phyloP scores from a whole-genome alignment of 2,797 vertebrate genomes.

The Pangasius djambal region DNA sequence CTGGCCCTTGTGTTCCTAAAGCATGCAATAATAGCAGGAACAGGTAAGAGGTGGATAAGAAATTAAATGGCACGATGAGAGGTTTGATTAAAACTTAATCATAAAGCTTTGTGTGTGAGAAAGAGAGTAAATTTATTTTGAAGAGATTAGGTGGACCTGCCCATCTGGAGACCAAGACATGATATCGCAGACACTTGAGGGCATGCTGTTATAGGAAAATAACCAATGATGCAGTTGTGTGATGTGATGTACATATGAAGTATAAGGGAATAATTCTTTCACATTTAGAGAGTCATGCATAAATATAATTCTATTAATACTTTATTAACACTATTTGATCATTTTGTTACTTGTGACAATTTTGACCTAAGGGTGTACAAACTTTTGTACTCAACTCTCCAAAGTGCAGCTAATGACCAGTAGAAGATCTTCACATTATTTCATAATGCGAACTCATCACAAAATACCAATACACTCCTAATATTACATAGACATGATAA shows the following conservation, averaged over 20 bases:
- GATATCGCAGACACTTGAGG: background rate
- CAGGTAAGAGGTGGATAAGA: conserved; percentile 12
- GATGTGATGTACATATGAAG: background rate
- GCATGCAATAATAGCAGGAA: background rate
- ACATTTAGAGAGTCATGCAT: background rate
- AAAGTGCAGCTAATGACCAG: background rate
- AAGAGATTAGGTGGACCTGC: conserved; percentile 18
- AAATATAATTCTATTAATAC: background rate
- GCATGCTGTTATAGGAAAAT: background rate
- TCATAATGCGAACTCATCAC: background rate
- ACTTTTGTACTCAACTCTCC: background rate
- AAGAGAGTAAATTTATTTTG: conserved; percentile 17
- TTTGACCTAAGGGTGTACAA: background rate
- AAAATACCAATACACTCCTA: background rate
- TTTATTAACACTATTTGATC: background rate
- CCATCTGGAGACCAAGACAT: background rate
- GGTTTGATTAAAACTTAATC: conserved; percentile 38
- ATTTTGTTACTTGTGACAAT: too few relatives aligned
- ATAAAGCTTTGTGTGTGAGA: conserved; percentile 35
- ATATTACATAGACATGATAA: background rate
- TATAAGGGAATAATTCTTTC: background rate
- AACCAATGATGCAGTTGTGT: background rate
- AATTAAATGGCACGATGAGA: conserved; percentile 41
- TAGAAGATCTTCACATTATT: background rate
- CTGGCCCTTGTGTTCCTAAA: conserved; percentile 29